Conservation (phyloP, 2,888 invertebrate genomes). For the Hirtodrosophila alboralis region DNA sequence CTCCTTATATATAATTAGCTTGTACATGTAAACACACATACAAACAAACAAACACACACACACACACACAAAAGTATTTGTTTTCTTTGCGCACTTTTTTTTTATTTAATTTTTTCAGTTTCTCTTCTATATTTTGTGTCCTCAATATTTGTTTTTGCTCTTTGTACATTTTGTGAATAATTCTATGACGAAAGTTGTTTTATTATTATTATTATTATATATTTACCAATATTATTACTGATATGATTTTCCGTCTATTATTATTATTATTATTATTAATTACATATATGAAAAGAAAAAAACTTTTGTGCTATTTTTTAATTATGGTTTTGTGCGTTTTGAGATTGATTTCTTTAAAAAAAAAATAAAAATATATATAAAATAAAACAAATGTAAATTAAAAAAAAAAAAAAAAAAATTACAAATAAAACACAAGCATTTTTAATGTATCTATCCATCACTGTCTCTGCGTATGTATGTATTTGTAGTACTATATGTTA, state of each 20-base stretch:
- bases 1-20: conserved; percentile 35
- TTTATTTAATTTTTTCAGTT: conserved; percentile 28
- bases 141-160: conserved; percentile 16
- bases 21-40: conserved; percentile 15
- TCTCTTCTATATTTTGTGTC: neutral
- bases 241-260: conserved; percentile 28
- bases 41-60: conserved; percentile 13
- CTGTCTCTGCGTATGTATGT: conserved; percentile 13
- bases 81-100: conserved; percentile 57
- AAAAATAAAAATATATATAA: conserved; percentile 40
- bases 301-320: conserved; percentile 55
- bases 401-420: conserved; percentile 24
- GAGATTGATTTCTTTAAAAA: conserved; percentile 70
- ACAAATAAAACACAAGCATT: conserved; percentile 53
- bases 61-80: conserved; percentile 50
- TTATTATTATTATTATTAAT: conserved; percentile 33
- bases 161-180: conserved; percentile 42
- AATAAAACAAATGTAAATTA: conserved; percentile 67
- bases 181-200: conserved; percentile 12
- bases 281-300: conserved; percentile 39
- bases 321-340: conserved; percentile 75
- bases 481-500: conserved; percentile 16
- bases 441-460: conserved; percentile 42
- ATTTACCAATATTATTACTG: conserved; percentile 28
- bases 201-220: conserved; percentile 17